Evolutionary conservation across 2,888 invertebrate species (phyloP), one percentile per base, ranked within the genome.

Genomic region (Tipula helvola): DNA sequence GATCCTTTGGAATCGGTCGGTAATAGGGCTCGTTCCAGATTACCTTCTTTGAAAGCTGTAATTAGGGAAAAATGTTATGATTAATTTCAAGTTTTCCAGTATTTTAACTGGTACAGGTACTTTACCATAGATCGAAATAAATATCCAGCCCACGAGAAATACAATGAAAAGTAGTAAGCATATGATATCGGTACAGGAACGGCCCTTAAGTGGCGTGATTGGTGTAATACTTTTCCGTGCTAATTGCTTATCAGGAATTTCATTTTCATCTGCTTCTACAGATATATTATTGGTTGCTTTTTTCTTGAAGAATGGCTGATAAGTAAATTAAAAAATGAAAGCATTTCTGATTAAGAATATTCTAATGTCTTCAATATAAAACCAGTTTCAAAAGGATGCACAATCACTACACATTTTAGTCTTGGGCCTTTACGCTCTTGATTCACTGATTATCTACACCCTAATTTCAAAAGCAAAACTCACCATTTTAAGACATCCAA

Each of bases 101-200:
- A 28, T 28, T 28, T 28, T 28, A 28, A 28, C 28, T 28, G 28
- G 28, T 28, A 28, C 28, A 71, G 28, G 0, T 39, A 39, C 28
- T 28, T 92, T 91, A 97, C 97, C 97, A 90, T 95, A 96, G 88
- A 93, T 93, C 36, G 96, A 97, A 10, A 98, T 93, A 86, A 93
- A 95, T 1, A 93, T 93, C 97, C 98, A 98, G 87, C 93, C 95
- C 87, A 93, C 93, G 13, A 98, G 92, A 91, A 97, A 98, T 3
- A 95, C 92, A 8, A 96, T 89, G 91, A 98, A 97, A 12, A 97
- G 89, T 42, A 97, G 90, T 39, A 98, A 93, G 92, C 97, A 99
- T 83, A 97, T 90, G 84, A 97, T 93, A 92, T 99, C 98, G 1
- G 98, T 99, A 91, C 98, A 99, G 42, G 95, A 96, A 89, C 97